phyloP scores from a whole-genome alignment of 2,113 vertebrate species.

The Pheucticus melanocephalus region DNA sequence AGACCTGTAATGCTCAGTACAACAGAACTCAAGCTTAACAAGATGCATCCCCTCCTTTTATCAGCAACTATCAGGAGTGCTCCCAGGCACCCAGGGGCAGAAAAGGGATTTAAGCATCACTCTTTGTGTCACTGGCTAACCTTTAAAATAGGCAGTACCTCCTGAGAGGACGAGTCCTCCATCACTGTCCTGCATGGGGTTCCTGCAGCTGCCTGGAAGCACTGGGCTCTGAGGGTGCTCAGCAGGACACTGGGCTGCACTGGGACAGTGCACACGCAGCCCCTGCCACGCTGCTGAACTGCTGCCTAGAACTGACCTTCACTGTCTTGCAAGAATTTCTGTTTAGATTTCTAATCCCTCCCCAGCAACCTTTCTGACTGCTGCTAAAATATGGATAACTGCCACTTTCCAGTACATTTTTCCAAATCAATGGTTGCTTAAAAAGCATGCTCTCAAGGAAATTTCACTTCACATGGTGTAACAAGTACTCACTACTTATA shows the following conservation, averaged over 20 bases:
- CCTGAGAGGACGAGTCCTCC: not conserved
- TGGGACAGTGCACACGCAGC: rapidly evolving
- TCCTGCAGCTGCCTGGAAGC: not conserved
- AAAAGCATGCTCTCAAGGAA: not conserved
- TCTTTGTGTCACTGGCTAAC: not conserved
- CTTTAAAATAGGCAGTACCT: not conserved
- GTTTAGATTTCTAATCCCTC: not conserved
- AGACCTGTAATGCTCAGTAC: not conserved
- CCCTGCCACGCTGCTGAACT: rapidly evolving
- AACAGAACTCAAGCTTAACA: not conserved
- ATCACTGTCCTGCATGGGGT: not conserved
- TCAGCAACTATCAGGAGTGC: not conserved
- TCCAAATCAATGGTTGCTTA: not conserved
- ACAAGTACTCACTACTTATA: not conserved
- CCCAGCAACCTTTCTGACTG: not conserved
- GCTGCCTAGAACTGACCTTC: rapidly evolving
- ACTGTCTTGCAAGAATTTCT: not conserved
- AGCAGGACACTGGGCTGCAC: not conserved
- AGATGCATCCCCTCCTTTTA: not conserved
- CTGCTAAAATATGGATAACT: not conserved
- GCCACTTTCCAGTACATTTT: not conserved
- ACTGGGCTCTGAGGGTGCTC: not conserved
- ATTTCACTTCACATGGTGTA: not conserved
- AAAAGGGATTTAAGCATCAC: not conserved
- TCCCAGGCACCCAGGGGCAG: not conserved